Base-by-base conservation (phyloP, 1,140 invertebrate genomes). In the Adelges cooleyi region DNA sequence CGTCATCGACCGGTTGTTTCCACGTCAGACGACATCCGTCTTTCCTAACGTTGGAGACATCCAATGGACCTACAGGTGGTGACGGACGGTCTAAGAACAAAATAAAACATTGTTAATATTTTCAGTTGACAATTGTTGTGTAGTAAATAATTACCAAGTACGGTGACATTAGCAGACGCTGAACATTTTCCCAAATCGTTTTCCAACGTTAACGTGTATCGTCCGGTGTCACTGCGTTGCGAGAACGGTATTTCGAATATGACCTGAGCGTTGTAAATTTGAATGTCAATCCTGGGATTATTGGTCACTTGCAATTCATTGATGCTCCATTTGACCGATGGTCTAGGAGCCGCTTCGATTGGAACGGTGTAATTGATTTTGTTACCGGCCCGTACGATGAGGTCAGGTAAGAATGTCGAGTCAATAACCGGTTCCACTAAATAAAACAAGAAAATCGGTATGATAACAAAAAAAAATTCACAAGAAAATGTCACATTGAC, bases 331-430 rank as follows among this genome's bases (percentile, higher is more conserved):
- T 84, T 87, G n/a, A 86, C 85, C 10, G 80, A 84, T 2, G 88
- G 88, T 72, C 84, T 85, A 0, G 87, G 88, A 6, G 87, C 86
- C 0, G 86, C 87, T 75, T 89, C 86, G 67, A 96, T 91, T 18
- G 92, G 91, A 66, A 96, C 85, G 59, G 84, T 86, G 76, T 88
- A 95, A 67, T 84, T 84, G 68, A 96, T 89, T 49, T 89, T 86
- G 69, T 93, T 89, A 54, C 93, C 93, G 59, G 90, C 93, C 71
- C 86, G 85, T 1, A 97, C 90, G 27, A 86, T 86, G 50, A 95
- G 79, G 75, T 97, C 92, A 73, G 87, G 83, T 25, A 96, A 76
- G 2, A 89, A 78, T 54, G 81, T 81, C 69, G 86, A 86, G 72
- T 96, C 92, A 70, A 95, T 89, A 67, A 81, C 82, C 66, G 93